Base-by-base conservation (phyloP, 2,113 vertebrate genomes). In the Apteryx mantelli region DNA sequence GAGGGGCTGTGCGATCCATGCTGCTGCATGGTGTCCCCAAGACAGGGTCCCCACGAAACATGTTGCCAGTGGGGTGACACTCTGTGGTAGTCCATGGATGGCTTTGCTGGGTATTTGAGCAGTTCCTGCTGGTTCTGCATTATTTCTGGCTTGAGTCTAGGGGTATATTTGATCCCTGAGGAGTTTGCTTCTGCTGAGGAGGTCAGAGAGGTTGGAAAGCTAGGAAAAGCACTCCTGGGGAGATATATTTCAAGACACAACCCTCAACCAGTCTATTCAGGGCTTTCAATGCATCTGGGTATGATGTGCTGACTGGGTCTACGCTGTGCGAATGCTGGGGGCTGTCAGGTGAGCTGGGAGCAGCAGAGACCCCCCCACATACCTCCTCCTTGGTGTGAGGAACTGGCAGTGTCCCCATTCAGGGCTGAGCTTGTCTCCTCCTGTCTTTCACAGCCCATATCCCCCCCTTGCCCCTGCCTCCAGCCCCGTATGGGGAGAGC, bases 31-130 rank as follows among this genome's bases (percentile, higher is more conserved):
- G 25, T 12, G 30, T 36, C 65, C 22, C 26, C 0, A 1, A 10
- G 11, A 9, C 0, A 1, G 5, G 13, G 2, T 63, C 36, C 42
- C 63, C 5, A 1, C 0, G 2, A 7, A 11, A 11, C 4, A 1
- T 2, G 4, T 30, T 40, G 13, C 24, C 46, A 26, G 30, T 0
- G 3, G 21, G 7, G 11, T 16, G 12, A 5, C 52, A 38, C 0
- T 19, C 46, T 48, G 0, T 55, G 16, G 20, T 5, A 8, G 26
- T 30, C 66, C n/a, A 1, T 1, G 5, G 24, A 34, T 63, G 8
- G 46, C 46, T 48, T 18, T 48, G 46, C 46, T 48, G 46, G 46
- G 46, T 48, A 19, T 19, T 34, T 13, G 4, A 1, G 24, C 22
- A 1, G 16, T 12, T 91, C 24, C 85, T 30, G 6, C 40, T 12